These are phyloP conservation scores for Apodemus agrarius DNA, from an alignment of 2,797 vertebrate species.

Conservation along the genomic window DNA sequence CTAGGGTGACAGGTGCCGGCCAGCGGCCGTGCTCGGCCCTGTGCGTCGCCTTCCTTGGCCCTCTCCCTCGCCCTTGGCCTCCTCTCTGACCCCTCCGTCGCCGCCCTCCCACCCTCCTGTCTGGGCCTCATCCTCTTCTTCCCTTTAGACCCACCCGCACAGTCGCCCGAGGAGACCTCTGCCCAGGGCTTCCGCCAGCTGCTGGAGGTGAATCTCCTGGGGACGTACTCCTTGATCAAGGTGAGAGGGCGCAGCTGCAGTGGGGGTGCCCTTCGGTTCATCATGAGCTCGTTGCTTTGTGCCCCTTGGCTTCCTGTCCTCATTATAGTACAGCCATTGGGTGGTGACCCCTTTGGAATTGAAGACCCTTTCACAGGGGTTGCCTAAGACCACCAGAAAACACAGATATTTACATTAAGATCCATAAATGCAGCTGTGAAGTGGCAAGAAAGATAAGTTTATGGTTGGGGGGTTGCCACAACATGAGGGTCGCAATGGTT, in stretches of 20 bases:
- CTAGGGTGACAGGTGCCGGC: neutral
- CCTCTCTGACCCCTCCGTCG: slow-evolving; percentile 85
- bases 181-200: slow-evolving; percentile 89
- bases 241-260: slow-evolving; percentile 76
- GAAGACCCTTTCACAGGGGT: neutral
- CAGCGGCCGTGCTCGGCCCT: too few relatives aligned
- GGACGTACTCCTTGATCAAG: slow-evolving; percentile 90
- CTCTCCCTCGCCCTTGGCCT: too few relatives aligned
- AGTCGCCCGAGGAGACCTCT: slow-evolving; percentile 88
- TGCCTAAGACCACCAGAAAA: neutral
- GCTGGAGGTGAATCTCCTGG: slow-evolving; percentile 91
- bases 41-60: neutral
- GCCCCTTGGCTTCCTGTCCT: neutral
- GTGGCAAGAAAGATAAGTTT: too few relatives aligned
- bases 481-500: neutral
- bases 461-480: neutral
- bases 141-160: slow-evolving; percentile 87
- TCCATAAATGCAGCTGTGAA: neutral
- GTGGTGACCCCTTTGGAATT: neutral
- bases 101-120: neutral
- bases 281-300: neutral
- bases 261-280: rapidly evolving
- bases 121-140: neutral
- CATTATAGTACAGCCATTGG: neutral
- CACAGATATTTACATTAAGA: neutral